Conservation (phyloP, 2,113 vertebrate species). For the Peromyscus leucopus region DNA sequence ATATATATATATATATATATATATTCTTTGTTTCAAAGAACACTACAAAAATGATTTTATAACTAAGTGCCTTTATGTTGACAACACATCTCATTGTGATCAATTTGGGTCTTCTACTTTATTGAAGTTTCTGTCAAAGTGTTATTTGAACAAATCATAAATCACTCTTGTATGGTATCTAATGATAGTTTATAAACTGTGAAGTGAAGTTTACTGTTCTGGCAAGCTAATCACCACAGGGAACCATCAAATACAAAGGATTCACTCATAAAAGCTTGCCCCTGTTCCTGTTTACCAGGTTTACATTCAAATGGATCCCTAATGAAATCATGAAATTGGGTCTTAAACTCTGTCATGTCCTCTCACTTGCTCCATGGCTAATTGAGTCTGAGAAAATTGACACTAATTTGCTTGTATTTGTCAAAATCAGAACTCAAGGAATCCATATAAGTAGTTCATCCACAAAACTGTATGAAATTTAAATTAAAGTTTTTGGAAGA, state of each 20-base stretch:
- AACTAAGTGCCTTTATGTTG: slow-evolving; percentile 56
- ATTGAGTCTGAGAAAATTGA: neutral
- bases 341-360: neutral
- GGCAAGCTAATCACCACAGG: slow-evolving; percentile 1
- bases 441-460: neutral
- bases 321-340: neutral
- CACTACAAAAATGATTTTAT: slow-evolving; percentile 43
- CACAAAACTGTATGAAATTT: slow-evolving; percentile 23
- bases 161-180: slow-evolving; percentile 29
- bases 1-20: neutral
- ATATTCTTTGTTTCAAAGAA: slow-evolving; percentile 33
- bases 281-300: neutral
- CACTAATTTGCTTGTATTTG: neutral
- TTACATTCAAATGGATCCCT: neutral
- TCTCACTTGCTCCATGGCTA: neutral
- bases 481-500: slow-evolving; percentile 24
- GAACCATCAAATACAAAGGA: slow-evolving; percentile 50
- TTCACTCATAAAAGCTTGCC: neutral
- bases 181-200: slow-evolving; percentile 50
- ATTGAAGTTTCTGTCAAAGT: slow-evolving; percentile 56
- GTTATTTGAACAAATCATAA: slow-evolving; percentile 66
- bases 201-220: neutral
- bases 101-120: slow-evolving; percentile 58
- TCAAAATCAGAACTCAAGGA: slow-evolving; percentile 37
- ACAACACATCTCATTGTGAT: slow-evolving; percentile 49